Base-by-base conservation (phyloP, 1,140 invertebrate species). In the Aphis craccivora region DNA sequence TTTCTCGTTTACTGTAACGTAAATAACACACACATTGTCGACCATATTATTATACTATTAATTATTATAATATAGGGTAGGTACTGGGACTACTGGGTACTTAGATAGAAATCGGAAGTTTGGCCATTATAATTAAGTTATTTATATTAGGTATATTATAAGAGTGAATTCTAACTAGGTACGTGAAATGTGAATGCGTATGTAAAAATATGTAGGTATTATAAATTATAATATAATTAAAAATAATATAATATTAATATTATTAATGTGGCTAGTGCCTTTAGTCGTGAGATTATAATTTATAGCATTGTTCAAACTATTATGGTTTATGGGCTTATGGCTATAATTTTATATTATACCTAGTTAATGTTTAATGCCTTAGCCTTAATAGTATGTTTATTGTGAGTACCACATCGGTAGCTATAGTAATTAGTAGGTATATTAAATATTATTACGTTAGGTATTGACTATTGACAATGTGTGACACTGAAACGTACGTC, bases 111-210 rank as follows among this genome's bases (percentile, higher is more conserved):
- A n/a, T 76, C n/a, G 14, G 60, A 76, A 76, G 60, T 14, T 67
- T 14, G 30, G 3, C 30, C 14, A n/a, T 18, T 1, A 14, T 60
- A 25, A 23, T 48, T 48, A 23, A 30, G n/a, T n/a, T 67, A 67
- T 67, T 48, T 48, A 48, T 48, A 1, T 0, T 18, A 14, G 14
- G 14, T 76, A 25, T 25, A 8, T 55, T 25, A 2, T 55, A 30
- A 25, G 23, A 30, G 55, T 11, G 7, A 60, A 51, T 4, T 30
- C 0, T 0, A 23, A 25, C 0, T 30, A 25, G 0, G 0, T 7
- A 9, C 7, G 7, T 8, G 23, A 4, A 7, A 7, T 53, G 53
- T 30, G 25, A 30, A 60, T 60, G 9, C 55, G 30, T 8, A 11
- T 67, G 30, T 60, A 11, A 1, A 45, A 11, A 2, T 18, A 51